Evolutionary conservation across 2,113 vertebrate genomes (phyloP), one percentile per base, ranked within the genome.

Genomic region (Cryptotis parvus): DNA sequence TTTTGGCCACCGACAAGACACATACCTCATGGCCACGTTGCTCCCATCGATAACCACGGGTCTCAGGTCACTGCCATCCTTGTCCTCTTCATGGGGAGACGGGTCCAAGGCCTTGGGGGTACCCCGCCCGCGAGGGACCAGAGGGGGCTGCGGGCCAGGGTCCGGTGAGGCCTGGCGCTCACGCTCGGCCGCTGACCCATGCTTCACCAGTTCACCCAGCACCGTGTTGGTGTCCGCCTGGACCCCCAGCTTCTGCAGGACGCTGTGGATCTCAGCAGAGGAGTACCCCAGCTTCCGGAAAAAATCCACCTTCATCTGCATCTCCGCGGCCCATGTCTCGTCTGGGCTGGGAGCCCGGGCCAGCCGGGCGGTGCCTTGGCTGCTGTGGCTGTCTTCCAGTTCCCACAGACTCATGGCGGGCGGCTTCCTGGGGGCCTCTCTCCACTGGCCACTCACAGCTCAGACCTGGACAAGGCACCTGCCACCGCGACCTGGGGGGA

Each of bases 1-100:
- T 35, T 43, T 39, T 58, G 52, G 66, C 61, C 68, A 41, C 27
- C n/a, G n/a, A 77, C 35, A 1, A 6, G 39, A 79, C 9, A 91
- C 96, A 1, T 96, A 99, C 99, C 99, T 99, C 98, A 99, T 99
- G 91, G 99, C 99, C 90, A 99, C 99, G 15, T 99, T 99, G 97
- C 99, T 99, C 61, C 99, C 99, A 1, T 99, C 99, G 55, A 99
- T 99, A 11, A 99, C 98, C 49, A 99, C 93, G 0, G 99, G 98
- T 78, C 98, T 98, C 93, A 99, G 92, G 78, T 98, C 98, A 9
- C 95, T 92, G 33, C 98, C 94, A 2, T 97, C 95, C 1, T 95
- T 84, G 16, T 98, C 97, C 3, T 96, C 97, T 6, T 94, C 80
- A 58, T 96, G 81, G 1, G 93, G 41, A 0, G 58, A 6, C 24